phyloP scores from a whole-genome alignment of 2,113 vertebrate species.

The Uria lomvia region DNA sequence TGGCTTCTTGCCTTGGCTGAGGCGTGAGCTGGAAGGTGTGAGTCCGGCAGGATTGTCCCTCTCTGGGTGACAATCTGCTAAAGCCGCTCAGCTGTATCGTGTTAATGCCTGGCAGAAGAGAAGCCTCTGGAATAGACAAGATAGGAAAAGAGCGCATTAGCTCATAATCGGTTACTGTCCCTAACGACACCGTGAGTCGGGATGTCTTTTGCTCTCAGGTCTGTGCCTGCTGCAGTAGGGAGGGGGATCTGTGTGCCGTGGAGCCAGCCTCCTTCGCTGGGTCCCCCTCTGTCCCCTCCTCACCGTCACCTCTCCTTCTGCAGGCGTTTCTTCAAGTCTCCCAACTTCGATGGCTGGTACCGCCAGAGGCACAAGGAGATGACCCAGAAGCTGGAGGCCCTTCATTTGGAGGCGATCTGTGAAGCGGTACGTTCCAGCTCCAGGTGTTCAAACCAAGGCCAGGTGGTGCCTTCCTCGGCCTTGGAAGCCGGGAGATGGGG shows the following conservation, averaged over 20 bases:
- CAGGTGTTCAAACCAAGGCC: accelerated
- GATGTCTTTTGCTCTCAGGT: neutral
- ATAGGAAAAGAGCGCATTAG: accelerated
- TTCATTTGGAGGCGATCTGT: constrained; percentile 88
- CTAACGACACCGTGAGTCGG: neutral
- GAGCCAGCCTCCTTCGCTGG: neutral
- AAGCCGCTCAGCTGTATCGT: neutral
- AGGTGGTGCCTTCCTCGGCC: neutral
- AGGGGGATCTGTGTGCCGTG: accelerated
- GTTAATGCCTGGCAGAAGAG: neutral
- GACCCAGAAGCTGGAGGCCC: constrained; percentile 88
- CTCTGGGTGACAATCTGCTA: neutral
- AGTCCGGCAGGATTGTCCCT: neutral
- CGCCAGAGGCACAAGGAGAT: constrained; percentile 89
- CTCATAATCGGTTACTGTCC: accelerated
- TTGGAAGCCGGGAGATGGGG: neutral
- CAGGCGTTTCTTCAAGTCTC: constrained; percentile 91
- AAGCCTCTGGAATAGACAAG: neutral
- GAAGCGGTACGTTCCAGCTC: constrained; percentile 77
- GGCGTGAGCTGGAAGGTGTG: neutral
- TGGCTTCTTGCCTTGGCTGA: accelerated
- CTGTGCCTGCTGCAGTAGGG: neutral
- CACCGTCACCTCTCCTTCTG: neutral
- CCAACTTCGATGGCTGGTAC: constrained; percentile 95
- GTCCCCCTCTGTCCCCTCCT: neutral